Base-by-base conservation (phyloP, 2,888 invertebrate species). In the Agonum fuliginosum region DNA sequence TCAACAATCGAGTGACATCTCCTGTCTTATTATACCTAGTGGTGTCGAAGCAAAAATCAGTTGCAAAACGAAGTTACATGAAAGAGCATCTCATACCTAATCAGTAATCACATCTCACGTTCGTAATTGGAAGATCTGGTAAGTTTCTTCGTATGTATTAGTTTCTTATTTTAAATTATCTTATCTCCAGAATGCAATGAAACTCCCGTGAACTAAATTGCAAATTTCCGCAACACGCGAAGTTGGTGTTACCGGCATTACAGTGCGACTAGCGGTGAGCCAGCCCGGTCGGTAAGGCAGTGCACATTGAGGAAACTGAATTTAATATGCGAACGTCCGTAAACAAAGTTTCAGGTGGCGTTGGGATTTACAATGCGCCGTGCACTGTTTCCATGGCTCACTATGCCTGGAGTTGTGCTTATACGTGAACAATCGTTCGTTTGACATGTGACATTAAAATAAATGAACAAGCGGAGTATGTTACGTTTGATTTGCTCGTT, bases 241-340 rank as follows among this genome's bases (percentile, higher is more conserved):
- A 46, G 46, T 46, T 46, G 14, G 46, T 46, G 46, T 46, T 17
- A 17, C 17, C 14, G 37, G 4, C 20, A 27, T 12, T 14, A 8
- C 22, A n/a, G n/a, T 17, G 37, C 12, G 67, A 17, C 30, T 20
- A 71, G 46, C 72, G n/a, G n/a, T n/a, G n/a, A n/a, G n/a, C n/a
- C n/a, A n/a, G n/a, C n/a, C n/a, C n/a, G n/a, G n/a, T n/a, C n/a
- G n/a, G n/a, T n/a, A n/a, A n/a, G n/a, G n/a, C n/a, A n/a, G n/a
- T n/a, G 19, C 14, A 34, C 54, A 37, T 41, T 67, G 20, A 12
- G 67, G 37, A 22, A 22, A 41, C 14, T 73, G 73, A 73, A 73
- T 73, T 62, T 73, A 73, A 73, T 73, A 73, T 73, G 46, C 46
- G 43, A 46, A 37, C 67, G 67, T 41, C 51, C 72, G 73, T 71